phyloP scores from a whole-genome alignment of 1,140 invertebrate genomes.

The Rhopalosiphum padi region DNA sequence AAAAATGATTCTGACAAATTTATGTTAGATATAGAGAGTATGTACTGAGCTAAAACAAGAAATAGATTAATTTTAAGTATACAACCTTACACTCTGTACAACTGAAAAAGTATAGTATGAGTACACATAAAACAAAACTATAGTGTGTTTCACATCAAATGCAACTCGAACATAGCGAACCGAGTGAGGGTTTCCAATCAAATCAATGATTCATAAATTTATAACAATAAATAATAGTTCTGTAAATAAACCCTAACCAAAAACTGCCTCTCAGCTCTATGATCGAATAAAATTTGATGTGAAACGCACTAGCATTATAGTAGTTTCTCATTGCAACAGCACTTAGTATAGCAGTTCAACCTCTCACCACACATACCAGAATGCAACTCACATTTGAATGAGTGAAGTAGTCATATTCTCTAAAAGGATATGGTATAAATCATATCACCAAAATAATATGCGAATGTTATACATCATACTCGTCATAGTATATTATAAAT shows the following conservation, averaged over 20 bases:
- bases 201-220: no score
- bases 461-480: neutral
- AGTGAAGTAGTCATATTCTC: neutral
- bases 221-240: no score
- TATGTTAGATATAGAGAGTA: neutral
- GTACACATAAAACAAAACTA: neutral
- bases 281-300: no score
- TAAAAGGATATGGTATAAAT: neutral
- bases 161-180: no score
- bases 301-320: no score
- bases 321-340: neutral
- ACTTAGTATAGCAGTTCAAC: neutral
- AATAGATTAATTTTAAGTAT: neutral
- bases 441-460: neutral
- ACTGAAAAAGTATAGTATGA: neutral
- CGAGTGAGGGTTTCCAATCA: no score
- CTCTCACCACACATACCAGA: no score
- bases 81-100: neutral
- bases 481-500: neutral
- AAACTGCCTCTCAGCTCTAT: no score
- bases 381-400: no score
- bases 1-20: neutral
- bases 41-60: neutral
- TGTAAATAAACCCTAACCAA: no score
- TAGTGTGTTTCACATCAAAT: no score